Evolutionary conservation across 2,113 vertebrate species (phyloP).

Genomic region (Agapornis roseicollis): DNA sequence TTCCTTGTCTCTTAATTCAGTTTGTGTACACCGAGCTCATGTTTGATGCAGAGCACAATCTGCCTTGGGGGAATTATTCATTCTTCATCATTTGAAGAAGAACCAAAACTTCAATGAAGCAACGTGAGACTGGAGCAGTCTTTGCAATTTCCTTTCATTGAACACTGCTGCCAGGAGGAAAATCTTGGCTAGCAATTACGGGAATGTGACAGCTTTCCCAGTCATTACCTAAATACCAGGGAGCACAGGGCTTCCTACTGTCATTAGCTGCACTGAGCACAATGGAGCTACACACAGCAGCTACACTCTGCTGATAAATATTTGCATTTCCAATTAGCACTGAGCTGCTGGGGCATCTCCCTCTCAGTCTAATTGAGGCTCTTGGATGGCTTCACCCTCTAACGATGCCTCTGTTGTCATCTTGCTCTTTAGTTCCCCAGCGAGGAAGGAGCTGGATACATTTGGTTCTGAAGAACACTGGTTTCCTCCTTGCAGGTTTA

Average conservation of each 20-base stretch:
- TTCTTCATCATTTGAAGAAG: neutral
- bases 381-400: neutral
- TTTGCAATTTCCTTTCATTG: neutral
- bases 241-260: constrained; percentile 4
- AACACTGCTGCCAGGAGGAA: neutral
- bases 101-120: neutral
- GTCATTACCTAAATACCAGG: constrained; percentile 4
- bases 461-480: neutral
- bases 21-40: neutral
- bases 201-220: constrained; percentile 33
- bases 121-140: neutral
- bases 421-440: neutral
- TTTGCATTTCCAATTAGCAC: constrained; percentile 59
- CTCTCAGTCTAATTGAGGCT: neutral
- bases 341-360: neutral
- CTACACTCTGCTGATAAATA: neutral
- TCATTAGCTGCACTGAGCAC: constrained; percentile 5
- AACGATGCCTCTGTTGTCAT: neutral
- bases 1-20: neutral
- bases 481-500: neutral
- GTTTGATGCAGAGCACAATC: neutral
- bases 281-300: neutral
- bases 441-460: neutral
- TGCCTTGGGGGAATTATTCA: neutral
- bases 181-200: constrained; percentile 7